Base-by-base conservation (phyloP, 2,113 vertebrate species). In the Pholis gunnellus region DNA sequence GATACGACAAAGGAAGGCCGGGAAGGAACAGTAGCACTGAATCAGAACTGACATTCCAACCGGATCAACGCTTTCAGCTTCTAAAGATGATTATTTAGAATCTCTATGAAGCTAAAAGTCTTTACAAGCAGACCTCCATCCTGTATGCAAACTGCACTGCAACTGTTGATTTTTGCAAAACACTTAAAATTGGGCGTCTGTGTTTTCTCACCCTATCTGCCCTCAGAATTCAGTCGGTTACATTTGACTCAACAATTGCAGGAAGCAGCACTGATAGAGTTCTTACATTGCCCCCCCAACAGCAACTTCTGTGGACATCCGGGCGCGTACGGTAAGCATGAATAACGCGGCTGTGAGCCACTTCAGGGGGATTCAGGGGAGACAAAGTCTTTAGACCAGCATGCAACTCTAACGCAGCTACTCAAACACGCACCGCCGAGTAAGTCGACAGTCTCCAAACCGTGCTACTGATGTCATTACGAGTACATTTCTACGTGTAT, bases 171-270 rank as follows among this genome's bases (percentile, higher is more conserved):
- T 59, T 59, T 42, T 38, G 15, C 34, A 34, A 69, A 71, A 73
- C 56, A 40, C 64, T 68, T 64, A 8, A 65, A 78, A 17, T 1
- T 38, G 22, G 63, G 15, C 9, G 27, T 72, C 20, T 64, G 10
- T 64, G 82, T 77, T 85, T n/a, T 78, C 86, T 84, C 10, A 36
- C 5, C 25, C 0, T 29, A 15, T 78, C 66, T 27, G 46, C 8
- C 0, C 17, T 25, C 42, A 40, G 36, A 71, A 29, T 70, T 71
- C 40, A 59, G 31, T 52, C 17, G 34, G 20, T 76, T 31, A 4
- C 22, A 9, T 31, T 31, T 44, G 20, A 66, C 40, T 50, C 27
- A 61, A 87, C 78, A 89, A 87, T 76, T 1, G 42, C 61, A 85
- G 87, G 90, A 92, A 86, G 72, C 14, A 25, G 0, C 18, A 67